A percentile compares a stretch with the other conserved stretches of the same genome.
These are phyloP conservation scores for Hyphantria cunea DNA, from an alignment of 1,140 invertebrate genomes.

Conservation along the genomic window DNA sequence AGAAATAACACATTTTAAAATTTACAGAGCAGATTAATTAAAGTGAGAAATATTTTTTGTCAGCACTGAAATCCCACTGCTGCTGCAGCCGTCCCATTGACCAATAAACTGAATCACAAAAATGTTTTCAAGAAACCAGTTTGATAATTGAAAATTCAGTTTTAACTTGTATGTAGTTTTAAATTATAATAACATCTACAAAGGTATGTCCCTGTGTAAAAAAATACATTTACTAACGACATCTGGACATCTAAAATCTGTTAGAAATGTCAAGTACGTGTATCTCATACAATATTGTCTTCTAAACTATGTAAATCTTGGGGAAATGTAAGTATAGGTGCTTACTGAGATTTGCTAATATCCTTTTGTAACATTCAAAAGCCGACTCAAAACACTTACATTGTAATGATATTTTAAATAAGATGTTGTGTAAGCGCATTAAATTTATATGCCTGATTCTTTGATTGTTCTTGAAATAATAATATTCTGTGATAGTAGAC, in stretches of 20 bases:
- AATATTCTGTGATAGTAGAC: slow-evolving; percentile 80
- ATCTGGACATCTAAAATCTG: slow-evolving; percentile 23
- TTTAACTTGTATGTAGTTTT: too few species aligned
- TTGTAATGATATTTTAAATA: slow-evolving; percentile 31
- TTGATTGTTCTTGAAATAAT: slow-evolving; percentile 66
- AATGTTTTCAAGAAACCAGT: slow-evolving; percentile 19
- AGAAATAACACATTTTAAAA: slow-evolving; percentile 19
- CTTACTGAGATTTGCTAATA: slow-evolving; percentile 30
- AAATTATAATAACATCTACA: slow-evolving; percentile 29
- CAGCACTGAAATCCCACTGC: slow-evolving; percentile 5
- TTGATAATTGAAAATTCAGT: neutral
- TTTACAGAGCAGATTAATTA: neutral
- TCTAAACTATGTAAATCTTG: slow-evolving; percentile 19
- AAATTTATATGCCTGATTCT: slow-evolving; percentile 50
- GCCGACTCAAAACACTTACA: slow-evolving; percentile 27
- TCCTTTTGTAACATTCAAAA: slow-evolving; percentile 19
- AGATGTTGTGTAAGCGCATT: slow-evolving; percentile 52
- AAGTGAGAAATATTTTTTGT: slow-evolving; percentile 16
- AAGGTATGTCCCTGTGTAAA: slow-evolving; percentile 20
- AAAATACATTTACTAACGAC: slow-evolving; percentile 13
- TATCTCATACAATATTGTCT: slow-evolving; percentile 24
- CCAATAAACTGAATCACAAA: slow-evolving; percentile 29
- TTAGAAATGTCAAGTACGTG: slow-evolving; percentile 19
- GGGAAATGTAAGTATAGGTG: slow-evolving; percentile 31
- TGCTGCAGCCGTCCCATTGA: slow-evolving; percentile 47